Base-by-base conservation (phyloP, 2,888 invertebrate species). In the Pristionchus japonicus region DNA sequence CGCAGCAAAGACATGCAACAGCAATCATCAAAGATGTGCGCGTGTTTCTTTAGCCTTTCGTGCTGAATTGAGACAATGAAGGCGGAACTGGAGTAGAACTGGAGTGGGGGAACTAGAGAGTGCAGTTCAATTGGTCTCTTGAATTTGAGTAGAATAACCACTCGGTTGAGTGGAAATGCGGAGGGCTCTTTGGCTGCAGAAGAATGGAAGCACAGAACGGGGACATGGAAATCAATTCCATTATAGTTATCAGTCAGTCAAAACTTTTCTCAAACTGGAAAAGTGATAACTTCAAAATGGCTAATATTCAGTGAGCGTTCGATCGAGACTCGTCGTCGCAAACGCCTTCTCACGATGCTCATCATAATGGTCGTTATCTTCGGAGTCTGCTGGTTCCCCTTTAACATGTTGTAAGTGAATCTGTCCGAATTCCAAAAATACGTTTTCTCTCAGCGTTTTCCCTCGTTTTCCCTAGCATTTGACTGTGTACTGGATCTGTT, bases 331-430 rank as follows among this genome's bases (percentile, higher is more conserved):
- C 27, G 64, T 11, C 52, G 87, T 20, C 52, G 87, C 7, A 91
- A 92, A 98, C 96, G 97, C 67, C 98, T 98, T 13, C 98, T 99
- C 95, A 96, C 97, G 91, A 99, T 99, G 99, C 95, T 99, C 89
- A 98, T 99, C 89, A 97, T 97, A 1, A 99, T 99, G 99, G 99
- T 96, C 17, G 96, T 97, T 20, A 97, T 99, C 87, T 99, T 99
- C 94, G 97, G 98, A 0, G 95, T 97, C n/a, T 98, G 98, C 52
- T 99, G 99, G 92, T 95, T 95, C 90, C 96, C 96, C 0, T 94
- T 99, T 89, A 99, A 99, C 95, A 95, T 97, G 86, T 96, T 97
- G 91, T 98, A 98, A 94, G 96, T n/a, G n/a, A n/a, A n/a, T n/a
- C n/a, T n/a, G n/a, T n/a, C n/a, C n/a, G n/a, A n/a, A n/a, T n/a